Base-by-base conservation (phyloP, 2,113 vertebrate genomes). In the Psammodynastes pulverulentus region DNA sequence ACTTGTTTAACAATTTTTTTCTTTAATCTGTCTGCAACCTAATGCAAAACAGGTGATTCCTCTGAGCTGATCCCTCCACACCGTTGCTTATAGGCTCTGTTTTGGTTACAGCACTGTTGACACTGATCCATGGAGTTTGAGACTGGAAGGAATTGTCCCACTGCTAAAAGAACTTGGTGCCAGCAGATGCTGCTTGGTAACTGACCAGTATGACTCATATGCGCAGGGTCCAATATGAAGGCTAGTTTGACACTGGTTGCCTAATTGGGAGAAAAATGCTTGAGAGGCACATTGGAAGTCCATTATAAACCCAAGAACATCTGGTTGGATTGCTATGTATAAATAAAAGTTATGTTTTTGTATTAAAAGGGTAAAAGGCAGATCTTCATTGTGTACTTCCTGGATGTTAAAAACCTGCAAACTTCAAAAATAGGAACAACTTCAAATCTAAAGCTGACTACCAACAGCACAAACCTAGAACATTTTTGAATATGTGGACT, bases 361-460 rank as follows among this genome's bases (percentile, higher is more conserved):
- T 34, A 86, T 67, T 48, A 84, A 43, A 34, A 52, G 79, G 2
- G 12, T 53, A 9, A 23, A 39, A 54, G 72, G 51, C 53, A 45
- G 29, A 48, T 21, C 2, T 43, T 86, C 19, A n/a, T 23, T 56
- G 24, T 34, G 9, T 9, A 45, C n/a, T 86, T 39, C 46, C 84
- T 45, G 54, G 46, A 43, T 26, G 17, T 43, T 43, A 45, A 52
- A 84, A 90, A 53, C 13, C 12, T 86, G 53, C 51, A 90, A 26
- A 54, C 53, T 46, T 91, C 90, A 91, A 56, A 91, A 56, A 85
- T 46, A 58, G 4, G 79, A 56, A 91, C 84, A 58, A 86, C 46
- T n/a, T 51, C 29, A 34, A 49, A 91, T 45, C 43, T 29, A 19
- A 26, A 45, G 52, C 19, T 46, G 90, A 43, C 3, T 39, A 9